Evolutionary conservation across 2,113 vertebrate species (phyloP).

Genomic region (Percopsis transmontana): DNA sequence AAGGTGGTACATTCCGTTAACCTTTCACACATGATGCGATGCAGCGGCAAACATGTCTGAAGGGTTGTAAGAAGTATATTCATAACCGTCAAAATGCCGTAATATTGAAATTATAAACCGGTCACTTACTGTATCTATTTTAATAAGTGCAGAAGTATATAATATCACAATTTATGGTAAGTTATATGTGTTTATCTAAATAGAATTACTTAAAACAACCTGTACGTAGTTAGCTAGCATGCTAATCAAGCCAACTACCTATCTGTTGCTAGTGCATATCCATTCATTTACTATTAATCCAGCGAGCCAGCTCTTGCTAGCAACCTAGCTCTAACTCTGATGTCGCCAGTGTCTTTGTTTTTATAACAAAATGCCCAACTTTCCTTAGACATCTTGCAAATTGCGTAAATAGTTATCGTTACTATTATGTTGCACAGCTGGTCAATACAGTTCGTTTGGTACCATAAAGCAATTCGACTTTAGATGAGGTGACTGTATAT

Average conservation of each 20-base stretch:
- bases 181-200: slow-evolving; percentile 8
- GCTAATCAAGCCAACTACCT: slow-evolving; percentile 19
- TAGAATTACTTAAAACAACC: background rate
- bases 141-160: background rate
- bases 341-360: background rate
- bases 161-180: slow-evolving; percentile 43
- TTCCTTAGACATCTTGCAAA: background rate
- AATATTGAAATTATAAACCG: slow-evolving; percentile 24
- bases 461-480: too few species aligned
- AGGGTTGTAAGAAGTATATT: slow-evolving; percentile 27
- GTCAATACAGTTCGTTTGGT: too few species aligned
- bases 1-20: slow-evolving; percentile 45
- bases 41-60: slow-evolving; percentile 64
- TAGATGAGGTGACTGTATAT: too few species aligned
- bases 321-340: background rate
- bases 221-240: slow-evolving; percentile 26
- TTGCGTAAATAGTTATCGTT: too few species aligned
- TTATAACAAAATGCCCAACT: background rate
- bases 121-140: background rate
- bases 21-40: slow-evolving; percentile 60
- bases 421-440: too few species aligned
- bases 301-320: slow-evolving; percentile 17
- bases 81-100: slow-evolving; percentile 43
- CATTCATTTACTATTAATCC: background rate
- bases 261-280: background rate